These are phyloP conservation scores for Tragelaphus eurycerus DNA, from an alignment of 2,797 vertebrate species.

Conservation along the genomic window DNA sequence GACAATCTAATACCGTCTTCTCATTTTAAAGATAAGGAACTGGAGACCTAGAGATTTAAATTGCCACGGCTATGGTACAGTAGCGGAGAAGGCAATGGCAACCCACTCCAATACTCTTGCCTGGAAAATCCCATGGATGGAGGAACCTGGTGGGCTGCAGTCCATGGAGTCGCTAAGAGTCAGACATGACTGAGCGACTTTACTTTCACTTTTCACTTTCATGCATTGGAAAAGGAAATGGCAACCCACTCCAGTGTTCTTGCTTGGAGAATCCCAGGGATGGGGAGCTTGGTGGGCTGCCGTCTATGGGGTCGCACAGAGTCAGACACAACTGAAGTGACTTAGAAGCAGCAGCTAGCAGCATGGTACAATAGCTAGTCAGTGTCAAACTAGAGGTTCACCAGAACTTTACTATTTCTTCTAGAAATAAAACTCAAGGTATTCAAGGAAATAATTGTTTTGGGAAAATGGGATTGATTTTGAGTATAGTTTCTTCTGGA, in stretches of 20 bases:
- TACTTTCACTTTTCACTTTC: no score
- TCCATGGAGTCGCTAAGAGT: no score
- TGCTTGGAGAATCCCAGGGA: no score
- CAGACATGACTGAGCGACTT: rapidly evolving
- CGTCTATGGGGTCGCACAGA: no score
- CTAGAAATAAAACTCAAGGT: not conserved
- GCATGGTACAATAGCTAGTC: not conserved
- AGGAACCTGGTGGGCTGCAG: no score
- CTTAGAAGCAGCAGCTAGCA: no score
- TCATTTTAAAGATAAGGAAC: not conserved
- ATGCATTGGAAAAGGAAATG: no score
- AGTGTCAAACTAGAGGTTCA: not conserved
- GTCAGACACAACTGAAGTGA: no score
- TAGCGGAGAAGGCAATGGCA: not conserved
- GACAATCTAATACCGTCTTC: not conserved
- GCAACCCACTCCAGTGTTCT: no score
- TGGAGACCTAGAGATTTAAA: not conserved
- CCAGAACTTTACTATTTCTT: not conserved
- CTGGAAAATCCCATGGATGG: no score
- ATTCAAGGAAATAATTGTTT: not conserved
- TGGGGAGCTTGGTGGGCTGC: no score
- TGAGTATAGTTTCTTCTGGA: not conserved
- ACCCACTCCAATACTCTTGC: no score
- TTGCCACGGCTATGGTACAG: not conserved
- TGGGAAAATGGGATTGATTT: not conserved